Evolutionary conservation across 2,113 vertebrate species (phyloP), one percentile per base, ranked within the genome.

Genomic region (Todiramphus saurophagus): DNA sequence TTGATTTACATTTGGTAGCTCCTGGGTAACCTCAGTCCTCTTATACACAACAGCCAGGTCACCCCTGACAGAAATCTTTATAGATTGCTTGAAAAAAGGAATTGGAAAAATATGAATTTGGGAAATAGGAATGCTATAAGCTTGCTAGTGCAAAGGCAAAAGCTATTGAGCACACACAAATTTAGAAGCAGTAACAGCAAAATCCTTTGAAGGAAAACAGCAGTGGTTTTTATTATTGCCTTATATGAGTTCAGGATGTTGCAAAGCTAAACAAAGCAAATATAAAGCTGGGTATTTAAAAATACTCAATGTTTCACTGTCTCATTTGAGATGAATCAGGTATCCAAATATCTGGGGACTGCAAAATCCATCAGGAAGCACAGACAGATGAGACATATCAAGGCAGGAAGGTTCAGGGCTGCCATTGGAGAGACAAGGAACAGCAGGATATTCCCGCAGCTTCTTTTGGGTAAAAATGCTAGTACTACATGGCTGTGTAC

Each of bases 311-410:
- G 66, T 76, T 89, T 92, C 85, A 88, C 68, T 90, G 82, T 68
- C 89, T 85, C 31, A 48, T 96, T 92, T 93, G 78, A 97, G 86
- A 88, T 94, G 59, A 96, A 94, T 91, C 79, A 94, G 89, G 94
- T 93, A 94, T 94, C 69, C 77, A 92, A 95, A 91, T 90, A 89
- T 94, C 70, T 63, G 82, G 59, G 66, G 76, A 86, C 64, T 95
- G 79, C 91, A 94, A 97, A 93, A 95, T 90, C 85, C 89, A 95
- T 94, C 96, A 96, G 95, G 95, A 97, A 96, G 31, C 56, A 86
- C 48, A 95, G 72, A 93, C 87, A 95, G 94, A 95, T 92, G 95
- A 93, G 87, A 89, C 16, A 50, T 11, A 73, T 89, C 90, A 87
- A 66, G 93, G 64, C 90, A 96, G 93, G 83, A 95, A 96, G 86